phyloP scores from a whole-genome alignment of 2,888 invertebrate species.

The Girardia tigrina region DNA sequence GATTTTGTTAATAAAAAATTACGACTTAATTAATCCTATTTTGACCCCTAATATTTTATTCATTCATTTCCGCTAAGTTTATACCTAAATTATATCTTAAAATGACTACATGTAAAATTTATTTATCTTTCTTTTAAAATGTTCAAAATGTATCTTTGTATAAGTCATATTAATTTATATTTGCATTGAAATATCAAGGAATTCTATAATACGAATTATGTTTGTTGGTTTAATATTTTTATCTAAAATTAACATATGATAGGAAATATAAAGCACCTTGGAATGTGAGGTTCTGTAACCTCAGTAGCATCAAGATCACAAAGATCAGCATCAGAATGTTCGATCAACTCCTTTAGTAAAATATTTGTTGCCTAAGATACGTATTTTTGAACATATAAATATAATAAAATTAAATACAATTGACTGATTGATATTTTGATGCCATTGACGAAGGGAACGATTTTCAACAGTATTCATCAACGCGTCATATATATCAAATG shows the following conservation, averaged over 20 bases:
- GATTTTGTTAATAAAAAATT: no score
- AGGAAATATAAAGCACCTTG: not conserved
- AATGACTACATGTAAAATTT: no score
- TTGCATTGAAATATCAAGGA: no score
- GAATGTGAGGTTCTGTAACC: not conserved
- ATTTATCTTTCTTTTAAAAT: no score
- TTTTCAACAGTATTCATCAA: not conserved
- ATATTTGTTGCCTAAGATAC: not conserved
- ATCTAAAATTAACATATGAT: not conserved
- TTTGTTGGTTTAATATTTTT: no score
- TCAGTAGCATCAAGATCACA: constrained; percentile 13
- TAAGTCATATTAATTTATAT: no score
- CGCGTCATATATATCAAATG: not conserved
- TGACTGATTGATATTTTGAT: constrained; percentile 3
- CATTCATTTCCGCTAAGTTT: no score
- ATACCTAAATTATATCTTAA: no score
- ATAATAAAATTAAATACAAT: not conserved
- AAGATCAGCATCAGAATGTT: not conserved
- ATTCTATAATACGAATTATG: no score
- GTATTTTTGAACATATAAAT: not conserved
- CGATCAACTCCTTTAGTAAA: not conserved
- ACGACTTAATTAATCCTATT: no score
- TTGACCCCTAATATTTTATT: no score
- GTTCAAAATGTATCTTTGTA: no score
- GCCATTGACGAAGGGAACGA: not conserved